A percentile compares a stretch with the other conserved stretches of the same genome.
These are phyloP conservation scores for Pangasius sanitwongsei DNA, from an alignment of 2,797 vertebrate genomes.

Conservation along the genomic window DNA sequence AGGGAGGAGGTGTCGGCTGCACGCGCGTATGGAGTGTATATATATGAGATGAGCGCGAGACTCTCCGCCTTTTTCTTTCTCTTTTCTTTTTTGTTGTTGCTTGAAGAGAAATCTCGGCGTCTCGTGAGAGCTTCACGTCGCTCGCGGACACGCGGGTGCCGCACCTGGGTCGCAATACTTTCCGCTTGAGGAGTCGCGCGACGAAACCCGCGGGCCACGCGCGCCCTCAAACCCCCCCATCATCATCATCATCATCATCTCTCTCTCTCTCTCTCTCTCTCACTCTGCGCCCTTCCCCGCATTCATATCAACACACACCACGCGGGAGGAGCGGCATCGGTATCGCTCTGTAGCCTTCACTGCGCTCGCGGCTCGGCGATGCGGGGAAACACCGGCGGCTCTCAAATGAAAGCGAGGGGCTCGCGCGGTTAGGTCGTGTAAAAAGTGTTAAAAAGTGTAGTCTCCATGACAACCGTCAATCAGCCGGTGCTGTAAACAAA, in stretches of 20 bases:
- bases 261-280: background rate
- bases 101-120: constrained; percentile 49
- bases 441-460: background rate
- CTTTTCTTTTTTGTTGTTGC: constrained; percentile 41
- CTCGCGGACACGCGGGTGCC: constrained; percentile 77
- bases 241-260: too few relatives aligned
- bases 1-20: background rate
- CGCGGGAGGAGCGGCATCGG: constrained; percentile 6
- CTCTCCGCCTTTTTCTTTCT: background rate
- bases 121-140: constrained; percentile 60
- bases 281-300: constrained; percentile 15
- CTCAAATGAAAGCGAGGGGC: constrained; percentile 5
- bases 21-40: background rate
- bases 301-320: constrained; percentile 53
- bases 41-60: constrained; percentile 16
- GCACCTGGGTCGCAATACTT: constrained; percentile 82
- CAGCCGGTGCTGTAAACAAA: background rate
- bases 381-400: background rate
- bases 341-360: constrained; percentile 6
- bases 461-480: constrained; percentile 1
- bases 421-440: constrained; percentile 4
- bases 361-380: background rate
- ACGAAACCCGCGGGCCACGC: constrained; percentile 71
- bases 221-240: constrained; percentile 30
- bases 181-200: constrained; percentile 77